Evolutionary conservation across 2,113 vertebrate genomes (phyloP).

Genomic region (Pungitius pungitius): DNA sequence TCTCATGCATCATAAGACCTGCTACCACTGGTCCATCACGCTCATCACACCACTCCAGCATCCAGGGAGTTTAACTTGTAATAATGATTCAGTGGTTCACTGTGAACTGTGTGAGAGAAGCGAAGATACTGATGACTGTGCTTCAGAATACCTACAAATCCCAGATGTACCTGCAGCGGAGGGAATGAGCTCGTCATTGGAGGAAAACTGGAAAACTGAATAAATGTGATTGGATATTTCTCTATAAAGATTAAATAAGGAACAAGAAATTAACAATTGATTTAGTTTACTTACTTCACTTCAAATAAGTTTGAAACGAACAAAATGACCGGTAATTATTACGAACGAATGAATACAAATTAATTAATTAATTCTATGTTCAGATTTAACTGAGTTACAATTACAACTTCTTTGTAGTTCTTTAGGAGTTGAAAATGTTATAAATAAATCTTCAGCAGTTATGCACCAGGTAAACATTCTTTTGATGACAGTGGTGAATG

Average conservation of each 20-base stretch:
- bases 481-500: neutral
- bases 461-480: neutral
- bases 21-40: conserved; percentile 38
- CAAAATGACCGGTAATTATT: too few relatives aligned
- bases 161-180: neutral
- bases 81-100: conserved; percentile 31
- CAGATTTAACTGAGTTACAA: neutral
- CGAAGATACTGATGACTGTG: conserved; percentile 19
- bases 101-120: conserved; percentile 20
- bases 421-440: neutral
- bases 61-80: conserved; percentile 39
- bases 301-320: too few relatives aligned
- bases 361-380: neutral
- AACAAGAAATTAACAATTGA: neutral
- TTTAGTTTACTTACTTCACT: neutral
- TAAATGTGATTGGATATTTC: neutral
- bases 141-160: neutral
- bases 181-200: neutral
- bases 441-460: neutral
- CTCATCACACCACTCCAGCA: conserved; percentile 25
- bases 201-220: neutral
- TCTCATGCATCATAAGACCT: conserved; percentile 66
- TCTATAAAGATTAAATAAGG: neutral
- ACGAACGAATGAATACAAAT: neutral
- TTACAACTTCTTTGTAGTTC: neutral